Conservation (phyloP, 2,888 invertebrate species). For the Drosophila pullipes region DNA sequence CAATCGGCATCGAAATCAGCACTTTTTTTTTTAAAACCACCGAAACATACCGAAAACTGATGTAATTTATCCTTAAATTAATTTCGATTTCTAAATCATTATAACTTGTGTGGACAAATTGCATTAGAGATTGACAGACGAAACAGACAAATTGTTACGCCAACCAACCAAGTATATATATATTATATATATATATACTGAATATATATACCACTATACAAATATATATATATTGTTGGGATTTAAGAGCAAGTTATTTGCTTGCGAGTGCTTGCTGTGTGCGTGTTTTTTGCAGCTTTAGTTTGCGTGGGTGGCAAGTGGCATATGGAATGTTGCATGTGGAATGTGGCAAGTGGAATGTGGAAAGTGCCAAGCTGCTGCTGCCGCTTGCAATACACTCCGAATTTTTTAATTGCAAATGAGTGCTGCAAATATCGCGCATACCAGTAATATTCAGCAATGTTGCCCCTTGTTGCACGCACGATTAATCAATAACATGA, state of each 20-base stretch:
- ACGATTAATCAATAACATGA: conserved; percentile 58
- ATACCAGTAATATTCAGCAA: conserved; percentile 19
- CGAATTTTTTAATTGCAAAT: conserved; percentile 10
- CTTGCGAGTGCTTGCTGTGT: background rate
- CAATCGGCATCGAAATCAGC: background rate
- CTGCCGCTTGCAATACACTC: background rate
- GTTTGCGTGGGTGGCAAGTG: background rate
- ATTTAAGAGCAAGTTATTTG: background rate
- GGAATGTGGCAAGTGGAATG: background rate
- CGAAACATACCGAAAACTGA: background rate
- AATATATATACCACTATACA: no score
- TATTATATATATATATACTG: background rate
- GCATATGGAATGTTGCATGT: background rate
- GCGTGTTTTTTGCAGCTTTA: background rate
- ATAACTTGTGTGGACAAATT: background rate
- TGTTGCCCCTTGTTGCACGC: conserved; percentile 27
- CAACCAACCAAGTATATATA: background rate
- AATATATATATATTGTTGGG: background rate
- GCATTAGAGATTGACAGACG: background rate
- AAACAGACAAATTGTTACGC: background rate
- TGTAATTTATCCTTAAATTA: background rate
- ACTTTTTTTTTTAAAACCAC: no score
- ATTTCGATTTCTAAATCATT: background rate
- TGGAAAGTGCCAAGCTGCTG: background rate
- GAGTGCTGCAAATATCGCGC: conserved; percentile 9